These are phyloP conservation scores for Sphyrna mokarran DNA, from an alignment of 2,113 vertebrate genomes.

Conservation along the genomic window DNA sequence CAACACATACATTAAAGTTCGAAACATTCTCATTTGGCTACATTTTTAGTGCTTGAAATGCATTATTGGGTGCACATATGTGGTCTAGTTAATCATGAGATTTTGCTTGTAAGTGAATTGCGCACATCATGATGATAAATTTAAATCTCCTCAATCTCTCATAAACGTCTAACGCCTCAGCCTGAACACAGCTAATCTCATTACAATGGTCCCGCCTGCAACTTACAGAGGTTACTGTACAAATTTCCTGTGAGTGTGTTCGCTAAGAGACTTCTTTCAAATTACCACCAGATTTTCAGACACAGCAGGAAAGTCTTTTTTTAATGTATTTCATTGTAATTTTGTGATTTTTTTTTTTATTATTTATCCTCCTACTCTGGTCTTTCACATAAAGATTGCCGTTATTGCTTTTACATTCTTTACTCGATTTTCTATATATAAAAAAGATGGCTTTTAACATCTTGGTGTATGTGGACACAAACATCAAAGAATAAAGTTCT, in stretches of 20 bases:
- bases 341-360: background rate
- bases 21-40: no score
- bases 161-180: background rate
- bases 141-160: background rate
- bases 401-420: constrained; percentile 36
- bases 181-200: background rate
- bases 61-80: background rate
- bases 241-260: background rate
- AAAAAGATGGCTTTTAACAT: constrained; percentile 44
- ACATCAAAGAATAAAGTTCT: constrained; percentile 44
- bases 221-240: background rate
- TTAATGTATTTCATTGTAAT: background rate
- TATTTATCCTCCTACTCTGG: background rate
- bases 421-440: constrained; percentile 49
- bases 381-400: background rate
- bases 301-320: background rate
- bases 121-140: background rate
- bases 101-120: background rate
- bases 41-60: background rate
- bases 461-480: constrained; percentile 40
- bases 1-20: background rate
- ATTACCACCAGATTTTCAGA: background rate
- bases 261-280: background rate
- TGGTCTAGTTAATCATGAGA: background rate
- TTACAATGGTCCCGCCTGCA: background rate